Evolutionary conservation across 2,113 vertebrate species (phyloP), one percentile per base, ranked within the genome.

Genomic region (Aix galericulata): DNA sequence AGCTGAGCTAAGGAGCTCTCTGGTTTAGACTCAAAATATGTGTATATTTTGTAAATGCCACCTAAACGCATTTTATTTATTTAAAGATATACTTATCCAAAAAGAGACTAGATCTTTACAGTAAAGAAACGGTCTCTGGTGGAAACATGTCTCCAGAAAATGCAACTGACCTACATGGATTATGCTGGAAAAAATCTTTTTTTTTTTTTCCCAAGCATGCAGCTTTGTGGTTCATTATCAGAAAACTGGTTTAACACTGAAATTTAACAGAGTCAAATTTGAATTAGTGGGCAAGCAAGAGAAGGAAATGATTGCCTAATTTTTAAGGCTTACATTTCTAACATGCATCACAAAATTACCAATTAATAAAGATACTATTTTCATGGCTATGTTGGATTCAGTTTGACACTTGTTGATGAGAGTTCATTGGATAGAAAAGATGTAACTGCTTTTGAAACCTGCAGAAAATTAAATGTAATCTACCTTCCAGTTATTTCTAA

Each of bases 401-500:
- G 29, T 72, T 46, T 82, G 80, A 48, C 60, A 69, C 9, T 75
- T 52, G 34, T 9, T 53, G 26, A 46, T 69, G 73, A 72, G 67
- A 63, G 48, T 73, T 44, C 76, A 55, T 42, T 63, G 69, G n/a
- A 78, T 6, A 56, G 73, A 9, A 88, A 53, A 38, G 60, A 74
- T 50, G 3, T 42, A 86, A 82, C 71, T 29, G 21, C 53, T 91
- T 82, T 36, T 38, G 80, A 75, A 88, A 72, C n/a, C 68, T n/a
- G 40, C 76, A 78, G 68, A 68, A 90, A 93, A 94, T 60, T 34
- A 74, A 32, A 84, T 31, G 17, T 72, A 71, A 83, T 93, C 76
- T 34, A 93, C 64, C n/a, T 90, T 72, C 58, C 86, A 88, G 76
- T 66, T 73, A 36, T 76, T 94, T 94, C 76, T 82, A 79, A 92